Base-by-base conservation (phyloP, 1,140 invertebrate genomes). In the Sitophilus oryzae region DNA sequence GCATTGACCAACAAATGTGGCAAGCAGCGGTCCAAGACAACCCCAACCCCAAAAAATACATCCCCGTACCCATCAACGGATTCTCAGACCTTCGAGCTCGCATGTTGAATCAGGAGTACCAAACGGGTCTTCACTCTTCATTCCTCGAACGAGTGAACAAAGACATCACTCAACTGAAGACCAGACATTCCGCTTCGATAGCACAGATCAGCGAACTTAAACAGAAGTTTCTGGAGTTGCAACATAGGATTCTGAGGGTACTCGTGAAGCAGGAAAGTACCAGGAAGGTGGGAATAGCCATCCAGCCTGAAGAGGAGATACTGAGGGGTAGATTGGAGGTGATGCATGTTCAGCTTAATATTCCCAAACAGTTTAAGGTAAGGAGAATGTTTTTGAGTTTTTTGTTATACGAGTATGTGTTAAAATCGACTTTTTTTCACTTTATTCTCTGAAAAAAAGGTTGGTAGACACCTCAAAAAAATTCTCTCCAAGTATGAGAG, bases 11-110 rank as follows among this genome's bases (percentile, higher is more conserved):
- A 21, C 74, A 86, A 52, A 77, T 91, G 49, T 93, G 89, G 89
- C 84, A 88, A 66, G 91, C 96, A 71, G 93, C 93, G 0, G 91
- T 93, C 67, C 70, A 86, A 19, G 92, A 96, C 66, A 98, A 97
- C 76, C 94, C 93, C 0, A 88, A 96, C 74, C 81, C 90, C 6
- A 81, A 83, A 22, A 83, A 86, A 61, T 89, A 93, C 48, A 88
- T 96, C 64, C 93, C 93, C 0, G 88, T 94, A 2, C 91, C 93
- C 1, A 88, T 97, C 71, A 83, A 96, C 58, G 94, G 95, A 0
- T 96, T 96, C 52, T 76, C 79, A 38, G 82, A 91, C 71, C 78
- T 95, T 0, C 89, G 93, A 66, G 82, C 84, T 70, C 79, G 93
- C 23, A 79, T 91, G n/a, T 81, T 87, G 46, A 85, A 84, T 59